Percentiles rank a stretch among this genome's conserved stretches.
Evolutionary conservation across 2,888 invertebrate species (phyloP).

Genomic region (Cephus spinipes): DNA sequence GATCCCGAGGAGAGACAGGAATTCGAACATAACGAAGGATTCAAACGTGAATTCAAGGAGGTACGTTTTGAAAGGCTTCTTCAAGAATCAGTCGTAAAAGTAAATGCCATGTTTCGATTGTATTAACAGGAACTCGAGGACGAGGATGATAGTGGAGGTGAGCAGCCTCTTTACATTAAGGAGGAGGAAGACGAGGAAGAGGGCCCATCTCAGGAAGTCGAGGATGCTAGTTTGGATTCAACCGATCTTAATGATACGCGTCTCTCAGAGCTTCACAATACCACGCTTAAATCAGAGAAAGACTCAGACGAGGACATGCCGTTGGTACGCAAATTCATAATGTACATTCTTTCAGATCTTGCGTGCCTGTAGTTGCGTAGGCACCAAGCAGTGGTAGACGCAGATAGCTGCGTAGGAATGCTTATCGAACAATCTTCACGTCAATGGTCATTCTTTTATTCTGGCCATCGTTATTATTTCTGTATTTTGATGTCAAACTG

Average conservation of each 20-base stretch:
- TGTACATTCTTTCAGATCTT: too few species aligned
- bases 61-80: conserved; percentile 17
- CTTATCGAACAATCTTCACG: too few species aligned
- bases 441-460: too few species aligned
- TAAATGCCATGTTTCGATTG: too few species aligned
- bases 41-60: conserved; percentile 35
- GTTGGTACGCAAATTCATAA: conserved; percentile 69
- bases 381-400: too few species aligned
- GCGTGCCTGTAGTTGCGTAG: too few species aligned
- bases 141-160: conserved; percentile 65
- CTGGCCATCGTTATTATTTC: too few species aligned
- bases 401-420: too few species aligned
- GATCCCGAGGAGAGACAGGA: conserved; percentile 43
- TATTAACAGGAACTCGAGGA: conserved; percentile 70
- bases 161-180: conserved; percentile 70
- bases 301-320: conserved; percentile 83
- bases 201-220: conserved; percentile 42
- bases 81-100: too few species aligned
- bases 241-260: conserved; percentile 58
- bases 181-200: conserved; percentile 64
- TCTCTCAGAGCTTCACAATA: conserved; percentile 62
- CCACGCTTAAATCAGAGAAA: conserved; percentile 64
- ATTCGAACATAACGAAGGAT: conserved; percentile 5
- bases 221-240: conserved; percentile 52
- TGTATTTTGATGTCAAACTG: too few species aligned